These are phyloP conservation scores for Plutomurus gul DNA, from an alignment of 1,140 invertebrate species.

Conservation along the genomic window DNA sequence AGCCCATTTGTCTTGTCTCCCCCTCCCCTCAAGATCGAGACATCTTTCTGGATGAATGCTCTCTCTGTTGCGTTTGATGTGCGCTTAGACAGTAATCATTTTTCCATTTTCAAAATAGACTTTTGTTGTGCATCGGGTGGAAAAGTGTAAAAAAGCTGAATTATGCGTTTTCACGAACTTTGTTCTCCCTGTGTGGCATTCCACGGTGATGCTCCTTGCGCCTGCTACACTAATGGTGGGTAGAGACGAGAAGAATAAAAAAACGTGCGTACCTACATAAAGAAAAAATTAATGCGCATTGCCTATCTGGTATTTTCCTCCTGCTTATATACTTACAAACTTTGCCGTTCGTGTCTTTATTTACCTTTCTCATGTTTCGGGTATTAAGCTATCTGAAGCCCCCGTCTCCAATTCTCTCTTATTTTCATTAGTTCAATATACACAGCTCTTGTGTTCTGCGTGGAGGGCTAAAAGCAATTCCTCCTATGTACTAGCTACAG, in stretches of 20 bases:
- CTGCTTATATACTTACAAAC: no score
- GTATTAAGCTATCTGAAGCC: not conserved
- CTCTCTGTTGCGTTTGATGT: constrained; percentile 2
- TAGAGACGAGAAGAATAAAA: no score
- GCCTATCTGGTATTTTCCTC: no score
- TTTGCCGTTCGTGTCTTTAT: not conserved
- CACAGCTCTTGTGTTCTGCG: not conserved
- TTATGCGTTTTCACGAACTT: constrained; percentile 4
- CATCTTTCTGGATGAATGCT: constrained; percentile 23
- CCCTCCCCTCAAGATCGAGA: constrained; percentile 17
- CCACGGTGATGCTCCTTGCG: no score
- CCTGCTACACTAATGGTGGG: no score
- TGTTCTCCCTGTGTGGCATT: not conserved
- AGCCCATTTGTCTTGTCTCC: constrained; percentile 25
- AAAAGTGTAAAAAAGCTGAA: constrained; percentile 3
- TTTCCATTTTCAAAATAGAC: constrained; percentile 18
- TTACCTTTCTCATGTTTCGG: not conserved
- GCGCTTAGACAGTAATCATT: constrained; percentile 21
- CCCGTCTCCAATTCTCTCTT: not conserved
- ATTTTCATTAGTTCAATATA: constrained; percentile 11
- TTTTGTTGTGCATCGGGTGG: not conserved
- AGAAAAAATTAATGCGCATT: no score
- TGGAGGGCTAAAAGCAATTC: not conserved
- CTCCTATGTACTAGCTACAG: no score
- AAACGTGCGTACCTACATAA: no score